Evolutionary conservation across 2,888 invertebrate genomes (phyloP).

Genomic region (Cephalotes varians): DNA sequence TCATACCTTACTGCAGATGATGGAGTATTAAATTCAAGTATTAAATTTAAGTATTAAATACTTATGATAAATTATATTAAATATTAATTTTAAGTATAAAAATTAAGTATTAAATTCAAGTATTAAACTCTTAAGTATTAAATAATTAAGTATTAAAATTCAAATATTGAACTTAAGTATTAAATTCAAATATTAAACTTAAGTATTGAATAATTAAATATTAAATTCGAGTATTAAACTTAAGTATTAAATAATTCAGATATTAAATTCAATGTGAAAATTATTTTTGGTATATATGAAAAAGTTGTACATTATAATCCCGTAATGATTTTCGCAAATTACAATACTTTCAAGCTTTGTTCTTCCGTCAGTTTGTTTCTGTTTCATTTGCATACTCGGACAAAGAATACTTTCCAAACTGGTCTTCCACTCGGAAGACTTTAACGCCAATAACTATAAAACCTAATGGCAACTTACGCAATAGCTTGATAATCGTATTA

Average conservation of each 20-base stretch:
- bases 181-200: no score
- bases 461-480: slow-evolving; percentile 3
- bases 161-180: no score
- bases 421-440: neutral
- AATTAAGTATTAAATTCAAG: no score
- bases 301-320: neutral
- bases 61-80: no score
- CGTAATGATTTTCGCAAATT: neutral
- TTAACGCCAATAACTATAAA: neutral
- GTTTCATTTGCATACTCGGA: neutral
- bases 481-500: slow-evolving; percentile 37
- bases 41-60: no score
- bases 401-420: neutral
- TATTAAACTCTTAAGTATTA: neutral
- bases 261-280: neutral
- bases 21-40: neutral
- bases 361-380: neutral
- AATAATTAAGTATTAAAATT: neutral
- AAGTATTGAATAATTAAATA: neutral
- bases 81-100: no score
- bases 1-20: neutral
- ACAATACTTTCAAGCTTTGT: neutral
- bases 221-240: no score
- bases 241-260: neutral
- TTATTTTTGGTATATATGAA: neutral